Percentiles rank a stretch among this genome's conserved stretches.
phyloP scores from a whole-genome alignment of 2,113 vertebrate genomes.

The Myodes glareolus region DNA sequence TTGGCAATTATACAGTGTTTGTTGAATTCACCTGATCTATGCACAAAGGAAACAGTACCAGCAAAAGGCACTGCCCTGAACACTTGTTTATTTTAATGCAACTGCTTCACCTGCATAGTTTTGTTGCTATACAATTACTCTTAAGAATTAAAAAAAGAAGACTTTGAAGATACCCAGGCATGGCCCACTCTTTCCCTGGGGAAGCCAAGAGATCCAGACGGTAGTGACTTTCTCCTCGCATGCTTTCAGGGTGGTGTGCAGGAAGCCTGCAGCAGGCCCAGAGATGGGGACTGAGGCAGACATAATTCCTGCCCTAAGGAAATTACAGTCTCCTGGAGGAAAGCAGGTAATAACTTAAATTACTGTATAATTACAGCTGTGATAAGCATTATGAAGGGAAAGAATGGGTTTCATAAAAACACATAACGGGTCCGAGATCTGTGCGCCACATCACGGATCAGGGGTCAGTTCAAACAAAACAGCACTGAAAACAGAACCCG shows the following conservation, averaged over 20 bases:
- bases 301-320: constrained; percentile 14
- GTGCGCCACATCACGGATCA: too few relatives aligned
- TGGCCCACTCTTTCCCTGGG: background rate
- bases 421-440: background rate
- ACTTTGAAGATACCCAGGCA: background rate
- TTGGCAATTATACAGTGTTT: background rate
- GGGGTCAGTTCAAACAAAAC: background rate
- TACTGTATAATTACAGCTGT: constrained; percentile 47
- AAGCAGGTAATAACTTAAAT: constrained; percentile 49
- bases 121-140: background rate
- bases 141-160: constrained; percentile 4
- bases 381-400: constrained; percentile 44
- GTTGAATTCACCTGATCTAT: background rate
- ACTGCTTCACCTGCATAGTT: background rate
- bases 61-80: background rate
- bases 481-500: background rate
- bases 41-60: background rate
- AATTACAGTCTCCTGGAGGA: constrained; percentile 15
- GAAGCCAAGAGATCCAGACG: background rate
- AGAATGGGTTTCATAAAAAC: constrained; percentile 48
- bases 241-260: background rate
- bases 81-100: background rate
- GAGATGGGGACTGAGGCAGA: background rate
- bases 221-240: background rate
- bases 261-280: background rate